Conservation (phyloP, 2,888 invertebrate genomes). For the Hypsopygia costalis region DNA sequence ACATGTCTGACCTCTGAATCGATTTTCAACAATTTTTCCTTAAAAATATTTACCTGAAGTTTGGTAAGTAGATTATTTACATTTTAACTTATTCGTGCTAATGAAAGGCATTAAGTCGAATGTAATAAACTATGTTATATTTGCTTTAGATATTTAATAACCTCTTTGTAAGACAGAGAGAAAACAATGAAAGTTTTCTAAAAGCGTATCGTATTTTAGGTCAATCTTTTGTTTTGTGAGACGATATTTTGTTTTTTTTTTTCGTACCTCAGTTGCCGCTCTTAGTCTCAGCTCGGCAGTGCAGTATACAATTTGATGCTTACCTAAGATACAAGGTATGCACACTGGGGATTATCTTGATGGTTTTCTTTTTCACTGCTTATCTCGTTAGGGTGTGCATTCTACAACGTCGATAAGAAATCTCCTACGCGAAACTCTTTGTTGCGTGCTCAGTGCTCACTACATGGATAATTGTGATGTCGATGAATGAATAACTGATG, state of each 20-base stretch:
- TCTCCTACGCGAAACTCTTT: background rate
- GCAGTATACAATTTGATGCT: no score
- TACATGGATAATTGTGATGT: conserved; percentile 12
- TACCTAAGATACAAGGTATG: no score
- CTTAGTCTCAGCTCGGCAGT: no score
- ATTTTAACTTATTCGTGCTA: background rate
- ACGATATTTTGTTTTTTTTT: no score
- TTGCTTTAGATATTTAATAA: no score
- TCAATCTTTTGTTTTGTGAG: no score
- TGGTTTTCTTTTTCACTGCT: conserved; percentile 4
- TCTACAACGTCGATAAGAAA: conserved; percentile 3
- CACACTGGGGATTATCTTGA: background rate
- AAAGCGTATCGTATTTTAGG: no score
- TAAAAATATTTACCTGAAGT: conserved; percentile 9
- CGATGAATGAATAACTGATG: conserved; percentile 17
- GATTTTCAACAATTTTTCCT: conserved; percentile 27
- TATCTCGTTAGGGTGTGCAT: conserved; percentile 1
- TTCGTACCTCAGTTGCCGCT: no score
- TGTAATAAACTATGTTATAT: no score
- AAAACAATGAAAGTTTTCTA: no score
- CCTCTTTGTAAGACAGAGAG: no score
- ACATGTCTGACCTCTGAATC: conserved; percentile 25
- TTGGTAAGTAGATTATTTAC: conserved; percentile 3
- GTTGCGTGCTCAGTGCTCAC: background rate
- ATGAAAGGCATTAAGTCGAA: no score